Evolutionary conservation across 2,888 invertebrate genomes (phyloP), one percentile per base, ranked within the genome.

Genomic region (Acholoe squamosa): DNA sequence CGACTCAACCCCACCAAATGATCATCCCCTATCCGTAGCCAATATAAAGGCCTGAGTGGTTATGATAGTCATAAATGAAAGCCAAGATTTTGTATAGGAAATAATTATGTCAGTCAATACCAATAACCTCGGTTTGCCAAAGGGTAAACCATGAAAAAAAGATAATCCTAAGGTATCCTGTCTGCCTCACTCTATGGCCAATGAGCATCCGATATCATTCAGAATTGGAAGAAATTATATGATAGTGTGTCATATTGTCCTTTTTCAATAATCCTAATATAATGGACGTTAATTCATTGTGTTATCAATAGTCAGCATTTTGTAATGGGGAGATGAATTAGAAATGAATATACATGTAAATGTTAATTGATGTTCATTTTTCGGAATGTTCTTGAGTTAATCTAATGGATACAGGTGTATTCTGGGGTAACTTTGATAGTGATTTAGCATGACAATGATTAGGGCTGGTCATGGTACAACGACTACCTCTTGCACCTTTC

Each of bases 51-150:
- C 7, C 61, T 61, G 19, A n/a, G 67, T 67, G 67, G 22, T 67
- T 7, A 80, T 34, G 1, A 76, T 76, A n/a, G 31, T 76, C 76
- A 76, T 28, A 76, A 31, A n/a, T n/a, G n/a, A 25, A 28, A 28
- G 33, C 43, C 22, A 80, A 80, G 34, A 10, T 33, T 80, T 80
- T 80, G 12, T 43, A 33, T 43, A 0, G 33, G 22, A 80, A 76
- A 80, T 43, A 80, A 80, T 22, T 10, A 43, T 43, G 34, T 76
- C 25, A 28, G 76, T 25, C n/a, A 28, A 31, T 76, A 28, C 25
- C 76, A 76, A 31, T 76, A 76, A 76, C 25, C 76, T 76, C 76
- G 25, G 3, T 76, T 76, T 76, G 31, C 76, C 76, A 76, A 76
- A 76, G 76, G 76, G 28, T 31, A 61, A n/a, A 61, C 61, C 61